These are phyloP conservation scores for Cryptosula pallasiana DNA, from an alignment of 2,888 invertebrate genomes.

Conservation along the genomic window DNA sequence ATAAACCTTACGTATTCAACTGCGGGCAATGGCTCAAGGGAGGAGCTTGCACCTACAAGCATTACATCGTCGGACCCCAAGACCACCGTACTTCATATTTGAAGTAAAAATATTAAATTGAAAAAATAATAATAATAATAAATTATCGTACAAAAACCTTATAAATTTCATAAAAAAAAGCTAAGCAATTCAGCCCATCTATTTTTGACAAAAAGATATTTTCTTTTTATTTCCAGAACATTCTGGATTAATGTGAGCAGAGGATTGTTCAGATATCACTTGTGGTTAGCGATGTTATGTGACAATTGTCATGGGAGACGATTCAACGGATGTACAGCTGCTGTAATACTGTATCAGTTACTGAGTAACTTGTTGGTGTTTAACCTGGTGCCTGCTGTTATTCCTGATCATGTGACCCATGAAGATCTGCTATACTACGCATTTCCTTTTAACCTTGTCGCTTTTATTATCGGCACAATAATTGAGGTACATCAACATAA, in stretches of 20 bases:
- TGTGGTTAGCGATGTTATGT: conserved; percentile 1
- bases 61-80: conserved; percentile 22
- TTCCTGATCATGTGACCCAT: conserved; percentile 15
- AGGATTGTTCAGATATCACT: conserved; percentile 11
- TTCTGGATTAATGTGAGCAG: conserved; percentile 18
- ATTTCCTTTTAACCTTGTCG: conserved; percentile 21
- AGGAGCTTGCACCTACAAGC: conserved; percentile 21
- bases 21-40: conserved; percentile 20
- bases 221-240: not conserved
- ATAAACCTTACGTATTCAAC: conserved; percentile 23
- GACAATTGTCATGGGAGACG: conserved; percentile 18
- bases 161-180: too few relatives aligned
- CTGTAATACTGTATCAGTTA: conserved; percentile 20
- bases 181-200: too few relatives aligned
- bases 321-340: conserved; percentile 7
- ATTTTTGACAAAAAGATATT: too few relatives aligned
- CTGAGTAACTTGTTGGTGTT: conserved; percentile 17
- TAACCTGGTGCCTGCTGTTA: conserved; percentile 23
- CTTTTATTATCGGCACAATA: conserved; percentile 9
- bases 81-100: not conserved
- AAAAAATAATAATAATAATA: too few relatives aligned
- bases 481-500: too few relatives aligned
- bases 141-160: not conserved
- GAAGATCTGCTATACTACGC: conserved; percentile 14
- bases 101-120: too few relatives aligned